These are phyloP conservation scores for Chymomyza costata DNA, from an alignment of 1,140 invertebrate genomes.

Conservation along the genomic window DNA sequence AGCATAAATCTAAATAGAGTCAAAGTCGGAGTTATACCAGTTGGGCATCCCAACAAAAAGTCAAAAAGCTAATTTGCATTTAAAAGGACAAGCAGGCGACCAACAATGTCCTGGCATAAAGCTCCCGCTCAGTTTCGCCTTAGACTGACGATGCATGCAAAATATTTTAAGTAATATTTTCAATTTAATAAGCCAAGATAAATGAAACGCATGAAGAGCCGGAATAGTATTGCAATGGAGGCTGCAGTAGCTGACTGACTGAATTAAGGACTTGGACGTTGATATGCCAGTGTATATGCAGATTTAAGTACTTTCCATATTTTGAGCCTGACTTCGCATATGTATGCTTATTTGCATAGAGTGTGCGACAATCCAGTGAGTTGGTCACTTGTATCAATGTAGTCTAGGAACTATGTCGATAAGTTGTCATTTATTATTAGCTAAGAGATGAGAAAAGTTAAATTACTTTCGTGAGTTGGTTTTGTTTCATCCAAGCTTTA, in stretches of 20 bases:
- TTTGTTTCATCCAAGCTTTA: background rate
- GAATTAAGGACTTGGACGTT: too few species aligned
- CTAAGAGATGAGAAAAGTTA: conserved; percentile 57
- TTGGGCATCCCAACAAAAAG: conserved; percentile 56
- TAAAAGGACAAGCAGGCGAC: conserved; percentile 58
- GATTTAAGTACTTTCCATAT: conserved; percentile 9
- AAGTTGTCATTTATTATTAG: conserved; percentile 37
- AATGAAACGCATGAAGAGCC: conserved; percentile 31
- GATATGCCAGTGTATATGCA: conserved; percentile 9
- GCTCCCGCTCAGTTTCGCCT: conserved; percentile 21
- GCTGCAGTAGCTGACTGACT: too few species aligned
- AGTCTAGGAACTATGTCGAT: conserved; percentile 40
- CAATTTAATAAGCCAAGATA: conserved; percentile 71
- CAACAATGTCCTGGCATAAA: conserved; percentile 20
- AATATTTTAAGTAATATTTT: conserved; percentile 63
- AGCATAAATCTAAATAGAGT: conserved; percentile 72
- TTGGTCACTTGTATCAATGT: conserved; percentile 56
- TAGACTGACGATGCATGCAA: conserved; percentile 32
- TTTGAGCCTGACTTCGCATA: conserved; percentile 25
- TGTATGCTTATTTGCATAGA: conserved; percentile 64
- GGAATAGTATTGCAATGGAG: conserved; percentile 12
- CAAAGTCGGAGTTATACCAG: conserved; percentile 29
- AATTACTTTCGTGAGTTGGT: conserved; percentile 60
- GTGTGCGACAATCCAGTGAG: too few species aligned
- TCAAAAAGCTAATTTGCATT: conserved; percentile 73